Conservation (phyloP, 2,888 invertebrate genomes). For the Eueremaeus valkanovi region DNA sequence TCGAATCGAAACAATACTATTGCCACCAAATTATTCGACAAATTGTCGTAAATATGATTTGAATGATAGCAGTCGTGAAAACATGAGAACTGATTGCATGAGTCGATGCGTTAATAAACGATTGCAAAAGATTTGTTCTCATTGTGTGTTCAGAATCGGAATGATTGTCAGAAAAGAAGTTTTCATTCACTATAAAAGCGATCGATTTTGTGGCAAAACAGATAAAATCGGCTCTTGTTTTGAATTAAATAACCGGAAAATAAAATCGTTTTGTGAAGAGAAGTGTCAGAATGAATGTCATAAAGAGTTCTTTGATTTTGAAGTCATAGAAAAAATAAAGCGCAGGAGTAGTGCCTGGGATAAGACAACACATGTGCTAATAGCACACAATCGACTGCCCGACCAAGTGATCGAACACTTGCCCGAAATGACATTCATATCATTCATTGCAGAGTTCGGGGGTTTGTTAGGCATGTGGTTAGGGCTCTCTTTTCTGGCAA, state of each 20-base stretch:
- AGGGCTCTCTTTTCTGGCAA: not conserved
- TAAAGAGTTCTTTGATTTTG: slow-evolving; percentile 25
- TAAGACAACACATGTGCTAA: not conserved
- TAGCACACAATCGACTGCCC: slow-evolving; percentile 16
- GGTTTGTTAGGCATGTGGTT: slow-evolving; percentile 11
- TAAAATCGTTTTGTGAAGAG: slow-evolving; percentile 9
- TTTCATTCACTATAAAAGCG: too few species aligned
- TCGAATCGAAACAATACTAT: slow-evolving; percentile 24
- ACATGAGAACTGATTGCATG: not conserved
- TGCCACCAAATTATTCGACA: slow-evolving; percentile 22
- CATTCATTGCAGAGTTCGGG: not conserved
- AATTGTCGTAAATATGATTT: slow-evolving; percentile 10
- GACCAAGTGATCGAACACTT: slow-evolving; percentile 27
- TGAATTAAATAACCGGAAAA: too few species aligned
- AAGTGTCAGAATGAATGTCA: slow-evolving; percentile 23
- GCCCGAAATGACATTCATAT: slow-evolving; percentile 15
- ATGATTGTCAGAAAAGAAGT: too few species aligned
- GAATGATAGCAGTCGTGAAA: not conserved
- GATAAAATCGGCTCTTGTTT: too few species aligned
- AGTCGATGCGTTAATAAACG: too few species aligned
- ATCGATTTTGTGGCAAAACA: too few species aligned
- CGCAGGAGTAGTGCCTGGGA: slow-evolving; percentile 6
- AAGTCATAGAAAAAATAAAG: slow-evolving; percentile 9
- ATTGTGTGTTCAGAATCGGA: too few species aligned
- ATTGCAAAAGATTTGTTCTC: too few species aligned